Conservation (phyloP, 1,140 invertebrate genomes). For the Cotesia chilonis region DNA sequence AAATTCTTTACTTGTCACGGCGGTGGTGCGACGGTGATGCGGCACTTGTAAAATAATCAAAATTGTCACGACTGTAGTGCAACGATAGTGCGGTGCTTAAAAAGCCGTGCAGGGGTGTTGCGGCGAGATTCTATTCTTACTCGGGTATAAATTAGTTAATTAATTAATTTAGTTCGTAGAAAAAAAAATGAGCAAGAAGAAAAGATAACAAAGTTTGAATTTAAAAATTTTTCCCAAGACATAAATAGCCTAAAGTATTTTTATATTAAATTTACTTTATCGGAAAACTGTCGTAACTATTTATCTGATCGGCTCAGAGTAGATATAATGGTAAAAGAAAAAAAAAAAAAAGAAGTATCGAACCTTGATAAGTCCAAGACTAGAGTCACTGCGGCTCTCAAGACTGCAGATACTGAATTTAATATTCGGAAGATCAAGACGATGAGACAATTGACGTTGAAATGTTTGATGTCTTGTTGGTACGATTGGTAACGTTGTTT, state of each 20-base stretch:
- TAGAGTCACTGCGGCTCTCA: constrained; percentile 73
- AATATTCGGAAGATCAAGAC: constrained; percentile 77
- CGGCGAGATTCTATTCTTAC: too few relatives aligned
- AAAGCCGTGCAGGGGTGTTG: too few relatives aligned
- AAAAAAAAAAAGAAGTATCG: constrained; percentile 30
- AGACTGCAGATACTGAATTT: constrained; percentile 80
- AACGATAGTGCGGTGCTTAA: too few relatives aligned
- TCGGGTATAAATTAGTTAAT: background rate
- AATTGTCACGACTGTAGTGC: too few relatives aligned
- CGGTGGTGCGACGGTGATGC: too few relatives aligned
- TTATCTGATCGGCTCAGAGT: background rate
- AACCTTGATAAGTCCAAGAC: constrained; percentile 76
- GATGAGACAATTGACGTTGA: constrained; percentile 79
- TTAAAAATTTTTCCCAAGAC: background rate
- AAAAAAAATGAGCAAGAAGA: background rate
- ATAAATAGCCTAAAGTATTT: constrained; percentile 8
- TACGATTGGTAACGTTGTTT: constrained; percentile 83
- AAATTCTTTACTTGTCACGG: too few relatives aligned
- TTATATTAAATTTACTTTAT: constrained; percentile 14
- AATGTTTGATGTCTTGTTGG: constrained; percentile 82
- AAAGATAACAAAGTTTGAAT: too few relatives aligned
- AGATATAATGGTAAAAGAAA: too few relatives aligned
- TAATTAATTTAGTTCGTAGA: background rate
- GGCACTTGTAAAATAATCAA: too few relatives aligned
- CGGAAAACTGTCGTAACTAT: constrained; percentile 25